A percentile compares a stretch with the other conserved stretches of the same genome.
Conservation (phyloP, 2,113 vertebrate species). For the human (Homo sapiens) region DNA sequence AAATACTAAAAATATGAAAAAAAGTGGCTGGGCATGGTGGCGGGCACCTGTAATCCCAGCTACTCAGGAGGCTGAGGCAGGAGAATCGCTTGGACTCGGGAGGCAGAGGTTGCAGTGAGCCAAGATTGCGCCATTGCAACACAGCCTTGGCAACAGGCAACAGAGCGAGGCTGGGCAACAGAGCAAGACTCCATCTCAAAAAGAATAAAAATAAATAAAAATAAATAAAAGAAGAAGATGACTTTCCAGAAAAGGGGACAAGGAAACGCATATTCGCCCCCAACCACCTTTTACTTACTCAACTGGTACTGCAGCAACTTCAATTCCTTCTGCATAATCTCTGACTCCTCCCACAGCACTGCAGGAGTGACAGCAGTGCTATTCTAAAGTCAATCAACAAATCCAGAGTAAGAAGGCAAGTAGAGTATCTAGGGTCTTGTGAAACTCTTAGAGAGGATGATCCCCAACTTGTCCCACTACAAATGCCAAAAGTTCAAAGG, state of each 20-base stretch:
- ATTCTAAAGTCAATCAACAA: constrained; percentile 39
- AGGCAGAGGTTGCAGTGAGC: too few species aligned
- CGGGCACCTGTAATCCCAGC: too few species aligned
- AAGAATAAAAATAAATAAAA: too few species aligned
- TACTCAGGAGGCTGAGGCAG: too few species aligned
- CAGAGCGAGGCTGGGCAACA: too few species aligned
- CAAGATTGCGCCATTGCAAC: too few species aligned
- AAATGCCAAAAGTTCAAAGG: constrained; percentile 14
- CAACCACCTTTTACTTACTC: constrained; percentile 78
- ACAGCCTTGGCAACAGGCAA: too few species aligned
- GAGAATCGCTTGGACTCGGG: too few species aligned
- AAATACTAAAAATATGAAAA: too few species aligned
- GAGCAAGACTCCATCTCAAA: too few species aligned
- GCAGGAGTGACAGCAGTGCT: constrained; percentile 62
- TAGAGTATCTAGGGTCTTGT: neutral
- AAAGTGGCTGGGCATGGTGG: too few species aligned
- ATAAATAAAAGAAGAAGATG: too few species aligned
- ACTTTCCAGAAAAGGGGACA: neutral
- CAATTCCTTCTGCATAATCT: constrained; percentile 85
- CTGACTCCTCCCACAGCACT: constrained; percentile 85
- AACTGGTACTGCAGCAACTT: constrained; percentile 86
- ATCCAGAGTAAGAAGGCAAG: neutral
- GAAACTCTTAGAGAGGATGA: neutral
- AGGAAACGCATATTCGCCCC: neutral
- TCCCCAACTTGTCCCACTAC: neutral